A percentile compares a stretch with the other conserved stretches of the same genome.
Conservation (phyloP, 2,797 vertebrate genomes). For the Menidia menidia region DNA sequence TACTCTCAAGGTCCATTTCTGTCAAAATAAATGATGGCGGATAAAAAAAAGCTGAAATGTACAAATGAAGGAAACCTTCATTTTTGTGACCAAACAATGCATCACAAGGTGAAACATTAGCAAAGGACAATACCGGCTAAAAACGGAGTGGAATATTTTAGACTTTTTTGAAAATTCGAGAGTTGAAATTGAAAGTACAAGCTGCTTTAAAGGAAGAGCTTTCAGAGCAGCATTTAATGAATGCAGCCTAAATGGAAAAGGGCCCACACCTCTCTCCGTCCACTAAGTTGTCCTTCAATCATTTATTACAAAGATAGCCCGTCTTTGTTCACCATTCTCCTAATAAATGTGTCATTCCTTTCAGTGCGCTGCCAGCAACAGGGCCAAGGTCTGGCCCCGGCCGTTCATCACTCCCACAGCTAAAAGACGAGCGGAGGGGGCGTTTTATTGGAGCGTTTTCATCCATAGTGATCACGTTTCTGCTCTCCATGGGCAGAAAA, state of each 20-base stretch:
- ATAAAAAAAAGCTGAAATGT: not conserved
- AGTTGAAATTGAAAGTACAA: not conserved
- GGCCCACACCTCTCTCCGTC: not conserved
- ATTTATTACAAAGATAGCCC: conserved; percentile 22
- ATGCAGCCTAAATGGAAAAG: not conserved
- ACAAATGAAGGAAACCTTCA: not conserved
- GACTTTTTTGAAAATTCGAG: not conserved
- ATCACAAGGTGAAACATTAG: not conserved
- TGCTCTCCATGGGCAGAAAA: not conserved
- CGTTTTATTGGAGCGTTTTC: conserved; percentile 19
- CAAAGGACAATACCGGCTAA: conserved; percentile 1
- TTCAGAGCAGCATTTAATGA: conserved; percentile 14
- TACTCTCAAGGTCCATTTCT: not conserved
- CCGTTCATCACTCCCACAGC: conserved; percentile 27
- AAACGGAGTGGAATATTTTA: not conserved
- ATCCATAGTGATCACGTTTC: conserved; percentile 6
- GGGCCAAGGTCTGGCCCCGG: conserved; percentile 28
- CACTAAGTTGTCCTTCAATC: conserved; percentile 32
- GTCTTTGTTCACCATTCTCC: conserved; percentile 43
- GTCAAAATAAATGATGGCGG: not conserved
- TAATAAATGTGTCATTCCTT: conserved; percentile 44
- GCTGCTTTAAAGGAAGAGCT: conserved; percentile 7
- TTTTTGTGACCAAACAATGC: not conserved
- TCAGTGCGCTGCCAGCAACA: not conserved
- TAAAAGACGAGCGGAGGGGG: conserved; percentile 9